phyloP scores from a whole-genome alignment of 1,140 invertebrate species.

The Tetragnatha versicolor region DNA sequence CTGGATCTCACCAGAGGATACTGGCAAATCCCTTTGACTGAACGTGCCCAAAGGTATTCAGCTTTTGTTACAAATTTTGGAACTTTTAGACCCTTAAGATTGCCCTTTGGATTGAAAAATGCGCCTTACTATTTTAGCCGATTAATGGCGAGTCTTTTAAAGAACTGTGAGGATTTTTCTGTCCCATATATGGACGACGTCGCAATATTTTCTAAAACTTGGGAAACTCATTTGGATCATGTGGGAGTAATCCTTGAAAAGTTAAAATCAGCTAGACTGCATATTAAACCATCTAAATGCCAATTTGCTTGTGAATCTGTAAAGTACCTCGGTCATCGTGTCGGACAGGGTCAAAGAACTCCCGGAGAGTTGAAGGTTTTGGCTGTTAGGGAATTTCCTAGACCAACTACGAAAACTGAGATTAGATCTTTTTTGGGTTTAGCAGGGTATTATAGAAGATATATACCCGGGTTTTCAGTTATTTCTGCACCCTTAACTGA shows the following conservation, averaged over 20 bases:
- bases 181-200: neutral
- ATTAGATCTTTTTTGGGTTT: neutral
- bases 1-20: slow-evolving; percentile 43
- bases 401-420: too few relatives aligned
- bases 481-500: neutral
- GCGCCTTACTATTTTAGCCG: neutral
- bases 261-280: neutral
- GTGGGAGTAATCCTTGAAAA: neutral
- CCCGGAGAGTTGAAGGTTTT: neutral
- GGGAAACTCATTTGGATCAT: slow-evolving; percentile 49
- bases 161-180: neutral
- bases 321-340: neutral
- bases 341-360: neutral
- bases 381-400: neutral
- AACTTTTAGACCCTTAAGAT: neutral
- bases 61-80: slow-evolving; percentile 18
- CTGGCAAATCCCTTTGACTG: slow-evolving; percentile 8
- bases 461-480: too few relatives aligned
- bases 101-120: slow-evolving; percentile 59
- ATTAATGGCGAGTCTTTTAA: neutral
- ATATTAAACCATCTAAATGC: neutral
- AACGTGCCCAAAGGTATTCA: neutral
- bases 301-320: neutral
- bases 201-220: slow-evolving; percentile 45
- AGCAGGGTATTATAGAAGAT: too few relatives aligned